Conservation (phyloP, 2,888 invertebrate genomes). For the Tortrix viridana region DNA sequence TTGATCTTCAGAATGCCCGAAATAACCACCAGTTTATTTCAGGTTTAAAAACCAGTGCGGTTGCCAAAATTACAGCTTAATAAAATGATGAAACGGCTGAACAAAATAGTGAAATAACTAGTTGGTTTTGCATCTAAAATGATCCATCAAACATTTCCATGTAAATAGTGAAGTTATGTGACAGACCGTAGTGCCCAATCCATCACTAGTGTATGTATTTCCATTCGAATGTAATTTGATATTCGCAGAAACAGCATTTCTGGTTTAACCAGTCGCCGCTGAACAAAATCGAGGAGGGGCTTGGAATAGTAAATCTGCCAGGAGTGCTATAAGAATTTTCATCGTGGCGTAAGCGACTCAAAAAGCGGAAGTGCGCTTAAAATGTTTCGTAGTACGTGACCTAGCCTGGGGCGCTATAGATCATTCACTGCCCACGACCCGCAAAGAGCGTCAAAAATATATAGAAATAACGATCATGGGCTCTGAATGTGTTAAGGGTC, state of each 20-base stretch:
- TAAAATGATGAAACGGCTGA: too few relatives aligned
- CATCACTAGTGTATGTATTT: constrained; percentile 12
- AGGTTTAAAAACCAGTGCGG: too few relatives aligned
- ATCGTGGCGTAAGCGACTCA: constrained; percentile 57
- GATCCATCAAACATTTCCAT: too few relatives aligned
- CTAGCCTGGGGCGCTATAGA: constrained; percentile 39
- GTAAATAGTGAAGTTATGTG: not conserved
- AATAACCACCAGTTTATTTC: too few relatives aligned
- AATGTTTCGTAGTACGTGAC: constrained; percentile 74
- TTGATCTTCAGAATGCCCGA: too few relatives aligned
- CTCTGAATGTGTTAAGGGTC: constrained; percentile 11
- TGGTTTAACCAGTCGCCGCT: not conserved
- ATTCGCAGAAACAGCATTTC: not conserved
- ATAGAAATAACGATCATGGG: too few relatives aligned
- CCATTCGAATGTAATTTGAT: constrained; percentile 10
- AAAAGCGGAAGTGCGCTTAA: constrained; percentile 73
- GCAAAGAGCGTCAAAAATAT: too few relatives aligned
- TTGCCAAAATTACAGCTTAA: too few relatives aligned
- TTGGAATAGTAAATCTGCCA: constrained; percentile 26
- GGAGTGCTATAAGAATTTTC: constrained; percentile 40
- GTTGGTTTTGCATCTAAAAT: too few relatives aligned
- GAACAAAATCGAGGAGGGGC: constrained; percentile 11
- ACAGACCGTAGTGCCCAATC: constrained; percentile 1
- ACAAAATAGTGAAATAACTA: too few relatives aligned
- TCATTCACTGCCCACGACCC: too few relatives aligned